phyloP scores from a whole-genome alignment of 2,888 invertebrate species.

The Chymomyza amoena region DNA sequence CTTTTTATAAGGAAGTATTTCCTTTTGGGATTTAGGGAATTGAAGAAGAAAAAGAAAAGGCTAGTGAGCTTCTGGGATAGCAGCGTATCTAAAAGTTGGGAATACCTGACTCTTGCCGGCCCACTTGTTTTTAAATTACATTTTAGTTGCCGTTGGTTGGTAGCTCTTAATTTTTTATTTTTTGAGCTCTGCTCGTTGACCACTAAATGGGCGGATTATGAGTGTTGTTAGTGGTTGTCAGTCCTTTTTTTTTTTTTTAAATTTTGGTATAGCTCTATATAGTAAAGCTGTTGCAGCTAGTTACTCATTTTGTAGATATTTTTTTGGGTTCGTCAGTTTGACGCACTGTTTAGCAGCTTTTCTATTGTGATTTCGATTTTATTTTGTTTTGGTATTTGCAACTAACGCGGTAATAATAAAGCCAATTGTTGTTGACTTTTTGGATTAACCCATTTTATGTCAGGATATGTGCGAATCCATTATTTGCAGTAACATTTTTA shows the following conservation, averaged over 20 bases:
- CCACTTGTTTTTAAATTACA: constrained; percentile 57
- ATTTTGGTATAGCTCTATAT: background rate
- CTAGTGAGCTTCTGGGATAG: too few species aligned
- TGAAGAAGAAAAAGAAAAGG: too few species aligned
- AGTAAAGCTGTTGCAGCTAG: background rate
- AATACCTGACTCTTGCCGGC: background rate
- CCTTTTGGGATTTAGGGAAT: too few species aligned
- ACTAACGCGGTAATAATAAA: too few species aligned
- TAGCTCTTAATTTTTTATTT: constrained; percentile 19
- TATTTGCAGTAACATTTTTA: too few species aligned
- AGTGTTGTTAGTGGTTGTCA: constrained; percentile 61
- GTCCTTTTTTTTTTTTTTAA: background rate
- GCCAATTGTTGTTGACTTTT: too few species aligned
- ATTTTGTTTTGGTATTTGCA: background rate
- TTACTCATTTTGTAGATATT: constrained; percentile 18
- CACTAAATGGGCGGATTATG: constrained; percentile 69
- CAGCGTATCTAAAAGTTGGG: too few species aligned
- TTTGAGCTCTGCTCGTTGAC: constrained; percentile 33
- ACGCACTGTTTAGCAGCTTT: background rate
- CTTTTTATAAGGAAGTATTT: too few species aligned
- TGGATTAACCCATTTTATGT: too few species aligned
- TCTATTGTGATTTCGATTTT: background rate
- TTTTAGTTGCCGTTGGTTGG: constrained; percentile 13
- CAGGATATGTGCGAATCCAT: too few species aligned
- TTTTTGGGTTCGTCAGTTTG: constrained; percentile 14